Base-by-base conservation (phyloP, 1,140 invertebrate genomes). In the Drosophila ficusphila region DNA sequence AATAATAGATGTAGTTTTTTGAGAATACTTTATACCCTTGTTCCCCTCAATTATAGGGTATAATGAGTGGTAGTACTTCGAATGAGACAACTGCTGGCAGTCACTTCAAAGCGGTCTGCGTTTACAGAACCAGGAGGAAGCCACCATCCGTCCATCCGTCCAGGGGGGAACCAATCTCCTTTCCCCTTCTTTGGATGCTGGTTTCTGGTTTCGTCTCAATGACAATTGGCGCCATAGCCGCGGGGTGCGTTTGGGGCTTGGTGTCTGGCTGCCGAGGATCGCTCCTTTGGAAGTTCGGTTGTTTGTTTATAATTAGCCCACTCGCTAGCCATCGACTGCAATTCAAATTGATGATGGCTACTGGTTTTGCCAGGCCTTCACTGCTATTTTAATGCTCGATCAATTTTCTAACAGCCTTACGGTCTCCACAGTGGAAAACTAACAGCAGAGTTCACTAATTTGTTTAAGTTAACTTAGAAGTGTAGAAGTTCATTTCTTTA, bases 221-320 rank as follows among this genome's bases (percentile, higher is more conserved):
- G 82, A 88, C 82, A 88, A 83, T 88, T 88, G 83, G 83, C 83
- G 83, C 83, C 83, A 89, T 79, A 83, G 62, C 83, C 68, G 79
- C 76, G 83, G 77, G 83, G 75, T 64, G 70, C 65, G 61, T 56
- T 53, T 56, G 53, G 58, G 25, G 27, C 18, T 21, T 4, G 21
- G 31, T 29, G 51, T 44, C 72, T 38, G 48, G 36, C 44, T 46
- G 18, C 25, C 42, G 21, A 53, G 49, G 62, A 58, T 73, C 27
- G 54, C 42, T 34, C 18, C 21, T 21, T 36, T 23, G 49, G 19
- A 34, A 25, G 34, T 68, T 58, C 41, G 58, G 48, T 88, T 88
- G 82, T 88, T 88, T 88, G 82, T 82, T 88, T 88, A 88, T 88
- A 88, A 88, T 88, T 88, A 88, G 82, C 82, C 82, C 76, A 57